Base-by-base conservation (phyloP, 2,113 vertebrate species). In the Zosterops borbonicus region DNA sequence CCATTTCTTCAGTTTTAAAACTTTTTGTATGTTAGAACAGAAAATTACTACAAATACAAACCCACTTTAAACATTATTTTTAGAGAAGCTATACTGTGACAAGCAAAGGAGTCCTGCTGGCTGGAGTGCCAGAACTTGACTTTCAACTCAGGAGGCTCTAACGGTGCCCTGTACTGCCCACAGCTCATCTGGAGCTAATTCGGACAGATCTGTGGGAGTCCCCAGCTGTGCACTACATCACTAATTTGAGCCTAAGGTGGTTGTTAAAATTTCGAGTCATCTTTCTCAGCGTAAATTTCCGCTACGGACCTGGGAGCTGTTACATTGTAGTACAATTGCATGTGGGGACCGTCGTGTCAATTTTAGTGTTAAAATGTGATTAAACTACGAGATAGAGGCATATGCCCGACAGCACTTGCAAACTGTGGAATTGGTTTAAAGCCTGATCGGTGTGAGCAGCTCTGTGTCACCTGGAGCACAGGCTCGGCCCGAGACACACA, bases 341-440 rank as follows among this genome's bases (percentile, higher is more conserved):
- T 0, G 1, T 0, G 2, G 15, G 23, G 31, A 16, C 31, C 7
- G 5, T 1, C 1, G 6, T 4, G 8, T 13, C 28, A 27, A 28
- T 4, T 79, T 63, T 6, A 20, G 15, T 0, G 5, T 4, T 21
- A 50, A 49, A 88, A 58, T 1, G 19, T 1, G 22, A 20, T 20
- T 23, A n/a, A 82, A 42, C 11, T 3, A 33, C 8, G 41, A 17
- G 7, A 18, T 3, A 7, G 5, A 33, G 11, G 9, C 25, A 6
- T 0, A 5, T 2, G 35, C 9, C 53, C 44, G 19, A 25, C 14
- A 22, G 47, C 52, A 5, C 12, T 1, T 9, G 47, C 10, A 33
- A 23, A 25, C 1, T 11, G 14, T 0, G 33, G 28, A 11, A 41
- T 0, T 1, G 28, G 7, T 49, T 58, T 39, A 28, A 52, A 92